Percentiles rank a stretch among this genome's conserved stretches.
These are phyloP conservation scores for Indicator maculatus DNA, from an alignment of 2,113 vertebrate species.

Conservation along the genomic window DNA sequence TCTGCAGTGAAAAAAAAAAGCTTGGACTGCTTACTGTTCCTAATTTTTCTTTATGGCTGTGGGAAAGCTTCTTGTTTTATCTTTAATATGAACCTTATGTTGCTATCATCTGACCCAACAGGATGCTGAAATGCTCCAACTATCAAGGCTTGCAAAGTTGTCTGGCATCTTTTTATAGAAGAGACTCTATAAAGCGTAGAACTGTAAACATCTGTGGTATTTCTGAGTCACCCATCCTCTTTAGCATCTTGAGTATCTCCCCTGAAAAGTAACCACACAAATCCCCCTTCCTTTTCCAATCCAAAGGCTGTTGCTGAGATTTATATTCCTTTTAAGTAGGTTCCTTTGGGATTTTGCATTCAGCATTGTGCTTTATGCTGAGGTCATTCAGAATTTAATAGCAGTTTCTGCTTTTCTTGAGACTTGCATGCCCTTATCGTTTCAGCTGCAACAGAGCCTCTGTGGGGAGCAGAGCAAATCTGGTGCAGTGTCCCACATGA, in stretches of 20 bases:
- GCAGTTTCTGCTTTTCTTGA: background rate
- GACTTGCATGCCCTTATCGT: background rate
- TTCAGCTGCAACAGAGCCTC: background rate
- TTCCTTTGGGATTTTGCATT: background rate
- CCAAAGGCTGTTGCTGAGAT: background rate
- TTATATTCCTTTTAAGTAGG: background rate
- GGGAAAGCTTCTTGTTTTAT: background rate
- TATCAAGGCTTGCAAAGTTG: background rate
- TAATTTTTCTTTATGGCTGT: background rate
- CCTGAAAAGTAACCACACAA: background rate
- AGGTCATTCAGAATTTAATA: background rate
- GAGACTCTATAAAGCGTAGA: background rate
- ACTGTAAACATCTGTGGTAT: constrained; percentile 1
- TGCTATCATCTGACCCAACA: background rate
- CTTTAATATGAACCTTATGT: background rate
- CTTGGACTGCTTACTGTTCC: background rate
- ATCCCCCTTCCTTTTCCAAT: background rate
- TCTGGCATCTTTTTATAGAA: background rate
- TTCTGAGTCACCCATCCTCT: background rate
- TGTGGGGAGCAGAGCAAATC: background rate
- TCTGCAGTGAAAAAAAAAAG: background rate
- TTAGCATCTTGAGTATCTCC: background rate
- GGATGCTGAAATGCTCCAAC: background rate
- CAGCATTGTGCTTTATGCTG: background rate
- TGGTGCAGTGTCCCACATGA: background rate